Base-by-base conservation (phyloP, 2,888 invertebrate genomes). In the Acleris cristana region DNA sequence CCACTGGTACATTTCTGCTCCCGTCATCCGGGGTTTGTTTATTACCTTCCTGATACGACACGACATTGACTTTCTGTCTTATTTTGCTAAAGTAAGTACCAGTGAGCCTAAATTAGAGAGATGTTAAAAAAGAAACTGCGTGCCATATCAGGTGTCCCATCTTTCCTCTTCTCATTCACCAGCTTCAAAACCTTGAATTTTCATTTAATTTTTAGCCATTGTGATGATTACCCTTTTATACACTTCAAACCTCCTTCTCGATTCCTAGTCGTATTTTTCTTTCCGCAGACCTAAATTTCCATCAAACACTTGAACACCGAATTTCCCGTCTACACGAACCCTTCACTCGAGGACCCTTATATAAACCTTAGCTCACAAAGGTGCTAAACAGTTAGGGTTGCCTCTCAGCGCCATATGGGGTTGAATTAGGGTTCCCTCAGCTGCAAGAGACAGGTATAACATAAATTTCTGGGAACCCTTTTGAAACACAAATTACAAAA, bases 361-460 rank as follows among this genome's bases (percentile, higher is more conserved):
- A 80, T 78, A 79, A 76, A 76, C 79, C 77, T 75, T 80, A 80
- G 74, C 74, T 72, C 74, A 82, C 80, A 84, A 81, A 86, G 84
- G 85, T 85, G 86, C 77, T 62, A 85, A 88, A 84, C 83, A 80
- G 82, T 84, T 81, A 80, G 80, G 81, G 79, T 77, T 72, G 74
- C 72, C 71, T 59, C 69, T 65, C 63, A 58, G 69, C 76, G 74
- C 79, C 82, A 80, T 84, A 84, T 80, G 82, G 80, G 75, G 81
- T 81, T 83, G 82, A 86, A 85, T 85, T 83, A 85, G 83, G 84
- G 86, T 77, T 75, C 73, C 67, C 80, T 74, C 84, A 86, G 83
- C 82, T 90, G 89, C 73, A 76, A 72, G 74, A 77, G 87, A 88
- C 88, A 88, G 85, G 86, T 87, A 81, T 78, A 82, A 85, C 83